These are phyloP conservation scores for Brachyrhaphis roseni DNA, from an alignment of 2,797 vertebrate species.

Conservation along the genomic window DNA sequence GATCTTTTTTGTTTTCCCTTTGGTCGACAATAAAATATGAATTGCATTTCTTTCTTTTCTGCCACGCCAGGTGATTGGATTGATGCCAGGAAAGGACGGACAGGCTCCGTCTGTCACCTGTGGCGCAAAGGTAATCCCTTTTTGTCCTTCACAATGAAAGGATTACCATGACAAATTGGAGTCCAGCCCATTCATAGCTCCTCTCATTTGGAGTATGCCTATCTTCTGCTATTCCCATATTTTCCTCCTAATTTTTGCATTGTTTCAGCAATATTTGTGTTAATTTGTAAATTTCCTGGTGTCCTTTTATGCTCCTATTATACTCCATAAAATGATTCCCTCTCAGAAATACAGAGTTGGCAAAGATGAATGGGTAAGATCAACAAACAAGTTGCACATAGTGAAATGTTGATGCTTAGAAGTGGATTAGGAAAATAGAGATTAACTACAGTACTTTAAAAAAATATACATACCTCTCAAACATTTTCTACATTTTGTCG, in stretches of 20 bases:
- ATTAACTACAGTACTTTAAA: not conserved
- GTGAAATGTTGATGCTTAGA: slow-evolving; percentile 30
- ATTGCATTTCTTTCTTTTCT: slow-evolving; percentile 12
- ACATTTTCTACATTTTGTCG: not conserved
- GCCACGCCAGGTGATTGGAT: slow-evolving; percentile 78
- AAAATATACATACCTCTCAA: not conserved
- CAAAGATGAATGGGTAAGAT: slow-evolving; percentile 83
- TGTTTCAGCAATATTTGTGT: slow-evolving; percentile 33
- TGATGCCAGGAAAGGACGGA: slow-evolving; percentile 72
- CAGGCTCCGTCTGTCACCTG: slow-evolving; percentile 80
- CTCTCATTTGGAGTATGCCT: slow-evolving; percentile 28
- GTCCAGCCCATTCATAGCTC: slow-evolving; percentile 31
- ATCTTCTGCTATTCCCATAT: slow-evolving; percentile 6
- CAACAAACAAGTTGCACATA: slow-evolving; percentile 21
- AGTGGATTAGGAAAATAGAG: slow-evolving; percentile 18
- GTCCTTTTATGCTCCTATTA: slow-evolving; percentile 13
- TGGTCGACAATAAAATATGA: slow-evolving; percentile 1
- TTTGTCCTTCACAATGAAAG: slow-evolving; percentile 47
- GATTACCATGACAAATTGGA: slow-evolving; percentile 31
- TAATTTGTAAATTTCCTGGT: slow-evolving; percentile 42
- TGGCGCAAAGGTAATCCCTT: slow-evolving; percentile 77
- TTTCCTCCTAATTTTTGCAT: slow-evolving; percentile 4
- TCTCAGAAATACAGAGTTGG: slow-evolving; percentile 80
- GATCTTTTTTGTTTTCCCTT: not conserved
- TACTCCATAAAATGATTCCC: slow-evolving; percentile 42